Conservation (phyloP, 2,797 vertebrate genomes). For the Anniella stebbinsi region DNA sequence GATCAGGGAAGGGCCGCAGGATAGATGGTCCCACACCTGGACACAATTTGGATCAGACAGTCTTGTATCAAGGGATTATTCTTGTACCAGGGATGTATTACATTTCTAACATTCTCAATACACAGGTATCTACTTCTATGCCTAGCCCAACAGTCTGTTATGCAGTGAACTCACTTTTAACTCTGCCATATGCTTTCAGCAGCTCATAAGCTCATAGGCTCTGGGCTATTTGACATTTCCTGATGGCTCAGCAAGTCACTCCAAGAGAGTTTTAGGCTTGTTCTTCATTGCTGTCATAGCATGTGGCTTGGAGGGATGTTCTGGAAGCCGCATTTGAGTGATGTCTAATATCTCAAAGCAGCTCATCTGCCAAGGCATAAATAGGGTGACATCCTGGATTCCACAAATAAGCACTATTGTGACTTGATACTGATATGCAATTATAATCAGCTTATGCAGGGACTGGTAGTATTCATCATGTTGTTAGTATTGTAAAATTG, state of each 20-base stretch:
- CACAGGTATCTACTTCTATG: background rate
- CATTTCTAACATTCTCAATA: background rate
- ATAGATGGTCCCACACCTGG: background rate
- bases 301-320: background rate
- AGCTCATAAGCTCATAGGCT: background rate
- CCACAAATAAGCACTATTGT: constrained; percentile 65
- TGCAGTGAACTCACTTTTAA: fast-evolving
- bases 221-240: background rate
- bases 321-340: background rate
- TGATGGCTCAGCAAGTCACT: background rate
- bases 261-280: background rate
- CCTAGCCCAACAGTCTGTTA: background rate
- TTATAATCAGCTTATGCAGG: constrained; percentile 67
- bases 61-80: background rate
- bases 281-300: background rate
- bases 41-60: background rate
- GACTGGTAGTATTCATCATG: constrained; percentile 72
- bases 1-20: background rate
- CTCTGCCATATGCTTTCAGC: background rate
- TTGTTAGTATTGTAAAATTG: constrained; percentile 77
- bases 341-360: constrained; percentile 20
- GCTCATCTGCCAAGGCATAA: background rate
- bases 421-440: constrained; percentile 63
- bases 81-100: background rate
- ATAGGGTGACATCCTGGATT: constrained; percentile 15